phyloP scores from a whole-genome alignment of 2,113 vertebrate genomes.

The Entomyzon cyanotis region DNA sequence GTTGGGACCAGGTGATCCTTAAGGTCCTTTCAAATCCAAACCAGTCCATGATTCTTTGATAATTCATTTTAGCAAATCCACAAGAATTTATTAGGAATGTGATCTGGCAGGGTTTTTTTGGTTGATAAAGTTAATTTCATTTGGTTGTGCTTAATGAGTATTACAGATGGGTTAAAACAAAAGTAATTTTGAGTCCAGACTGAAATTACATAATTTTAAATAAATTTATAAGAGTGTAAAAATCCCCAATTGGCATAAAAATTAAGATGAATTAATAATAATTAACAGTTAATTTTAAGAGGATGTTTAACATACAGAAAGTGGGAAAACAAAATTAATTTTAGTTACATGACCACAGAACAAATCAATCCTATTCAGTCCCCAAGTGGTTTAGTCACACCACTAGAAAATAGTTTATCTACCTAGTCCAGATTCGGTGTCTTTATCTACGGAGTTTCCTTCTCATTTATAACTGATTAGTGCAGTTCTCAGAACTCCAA shows the following conservation, averaged over 20 bases:
- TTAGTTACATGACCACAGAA: background rate
- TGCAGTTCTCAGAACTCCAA: background rate
- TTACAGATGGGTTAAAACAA: background rate
- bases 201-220: background rate
- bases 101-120: fast-evolving
- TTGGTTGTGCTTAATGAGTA: background rate
- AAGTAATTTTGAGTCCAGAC: background rate
- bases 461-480: background rate
- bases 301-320: background rate
- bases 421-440: background rate
- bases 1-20: background rate
- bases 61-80: background rate
- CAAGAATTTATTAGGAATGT: background rate
- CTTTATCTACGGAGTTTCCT: background rate
- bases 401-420: background rate
- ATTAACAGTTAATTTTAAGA: background rate
- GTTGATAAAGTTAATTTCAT: background rate
- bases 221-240: background rate
- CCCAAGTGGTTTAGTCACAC: background rate
- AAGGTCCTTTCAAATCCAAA: background rate
- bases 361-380: background rate
- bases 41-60: background rate
- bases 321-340: background rate
- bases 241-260: background rate
- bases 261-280: background rate